Percentiles rank a stretch among this genome's conserved stretches.
These are phyloP conservation scores for Chromis chromis DNA, from an alignment of 2,797 vertebrate genomes.

Conservation along the genomic window DNA sequence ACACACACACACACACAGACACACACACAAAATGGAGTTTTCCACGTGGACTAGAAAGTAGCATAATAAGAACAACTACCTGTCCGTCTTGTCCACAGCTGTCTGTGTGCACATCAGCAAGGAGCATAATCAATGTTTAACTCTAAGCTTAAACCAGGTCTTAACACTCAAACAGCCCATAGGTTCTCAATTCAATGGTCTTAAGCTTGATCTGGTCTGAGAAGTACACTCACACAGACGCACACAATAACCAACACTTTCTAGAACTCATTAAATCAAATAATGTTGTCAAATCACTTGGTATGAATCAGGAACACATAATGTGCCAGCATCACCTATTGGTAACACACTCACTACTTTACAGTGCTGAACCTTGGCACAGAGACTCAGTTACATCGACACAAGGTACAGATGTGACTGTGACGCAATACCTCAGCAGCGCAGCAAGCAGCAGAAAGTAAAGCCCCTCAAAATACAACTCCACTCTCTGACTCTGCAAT, in stretches of 20 bases:
- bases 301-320: not conserved
- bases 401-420: not conserved
- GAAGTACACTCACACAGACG: no score
- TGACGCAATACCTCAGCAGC: not conserved
- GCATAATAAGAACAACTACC: no score
- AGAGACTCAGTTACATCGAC: not conserved
- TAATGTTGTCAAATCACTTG: not conserved
- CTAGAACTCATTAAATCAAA: not conserved
- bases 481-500: no score
- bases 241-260: not conserved
- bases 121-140: no score
- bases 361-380: slow-evolving; percentile 19
- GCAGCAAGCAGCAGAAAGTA: not conserved
- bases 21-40: not conserved
- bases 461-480: not conserved
- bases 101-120: no score
- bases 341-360: not conserved
- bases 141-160: no score
- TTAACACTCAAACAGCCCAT: no score
- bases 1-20: no score
- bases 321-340: slow-evolving; percentile 19
- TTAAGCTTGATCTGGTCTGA: no score
- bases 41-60: no score
- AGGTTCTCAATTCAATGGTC: no score
- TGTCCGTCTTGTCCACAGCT: no score